Evolutionary conservation across 1,140 invertebrate species (phyloP).

Genomic region (Calliphora vicina): DNA sequence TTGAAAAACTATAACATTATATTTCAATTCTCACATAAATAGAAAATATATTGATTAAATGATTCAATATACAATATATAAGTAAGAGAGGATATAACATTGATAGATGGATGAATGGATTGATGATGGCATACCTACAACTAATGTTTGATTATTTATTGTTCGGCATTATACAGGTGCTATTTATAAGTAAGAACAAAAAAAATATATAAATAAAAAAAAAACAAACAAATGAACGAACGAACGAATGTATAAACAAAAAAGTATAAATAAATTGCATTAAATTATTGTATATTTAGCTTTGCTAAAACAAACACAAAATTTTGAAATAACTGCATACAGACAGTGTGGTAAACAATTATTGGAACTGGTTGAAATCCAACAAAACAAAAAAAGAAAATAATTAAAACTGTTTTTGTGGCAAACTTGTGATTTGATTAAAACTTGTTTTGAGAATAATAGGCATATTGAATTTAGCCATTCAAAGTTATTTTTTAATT

Average conservation of each 20-base stretch:
- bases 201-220: not conserved
- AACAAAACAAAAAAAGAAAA: too few species aligned
- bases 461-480: too few species aligned
- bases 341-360: too few species aligned
- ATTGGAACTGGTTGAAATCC: too few species aligned
- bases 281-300: too few species aligned
- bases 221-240: not conserved
- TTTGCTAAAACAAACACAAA: too few species aligned
- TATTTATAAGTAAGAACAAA: not conserved
- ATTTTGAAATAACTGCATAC: too few species aligned
- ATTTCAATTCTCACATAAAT: not conserved
- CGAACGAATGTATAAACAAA: not conserved
- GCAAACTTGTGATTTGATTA: too few species aligned
- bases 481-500: too few species aligned
- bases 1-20: not conserved
- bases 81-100: not conserved
- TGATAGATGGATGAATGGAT: not conserved
- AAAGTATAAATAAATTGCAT: too few species aligned
- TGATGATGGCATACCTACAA: not conserved
- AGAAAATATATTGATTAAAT: not conserved
- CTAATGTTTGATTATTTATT: not conserved
- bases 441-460: too few species aligned
- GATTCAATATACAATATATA: not conserved
- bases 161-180: not conserved
- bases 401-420: too few species aligned